These are phyloP conservation scores for Myopa testacea DNA, from an alignment of 2,888 invertebrate species.

Conservation along the genomic window DNA sequence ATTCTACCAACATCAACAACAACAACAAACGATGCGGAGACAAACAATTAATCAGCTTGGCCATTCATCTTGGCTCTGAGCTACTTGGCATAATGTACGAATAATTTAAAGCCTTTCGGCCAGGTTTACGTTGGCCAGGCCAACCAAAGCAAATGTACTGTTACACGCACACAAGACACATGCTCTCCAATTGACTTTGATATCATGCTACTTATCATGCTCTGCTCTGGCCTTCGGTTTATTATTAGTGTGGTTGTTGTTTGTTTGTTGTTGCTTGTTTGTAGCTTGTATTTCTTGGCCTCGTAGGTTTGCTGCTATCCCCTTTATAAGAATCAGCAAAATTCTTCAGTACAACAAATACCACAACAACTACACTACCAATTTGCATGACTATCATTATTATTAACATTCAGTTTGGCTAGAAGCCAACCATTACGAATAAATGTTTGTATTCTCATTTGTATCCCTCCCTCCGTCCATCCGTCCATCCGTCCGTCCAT, in stretches of 20 bases:
- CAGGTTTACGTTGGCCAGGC: not conserved
- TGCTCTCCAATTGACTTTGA: not conserved
- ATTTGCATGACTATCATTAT: conserved; percentile 1
- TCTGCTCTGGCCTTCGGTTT: not conserved
- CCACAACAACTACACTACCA: too few species aligned
- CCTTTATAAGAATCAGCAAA: too few species aligned
- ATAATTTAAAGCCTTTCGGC: not conserved
- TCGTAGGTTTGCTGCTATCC: not conserved
- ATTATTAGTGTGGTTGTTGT: not conserved
- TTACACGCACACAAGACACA: not conserved
- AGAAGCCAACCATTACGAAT: conserved; percentile 1
- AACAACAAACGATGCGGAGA: not conserved
- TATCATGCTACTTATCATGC: not conserved
- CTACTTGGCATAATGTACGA: not conserved
- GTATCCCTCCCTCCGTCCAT: not conserved
- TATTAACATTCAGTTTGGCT: conserved; percentile 32
- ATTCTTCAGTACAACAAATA: too few species aligned
- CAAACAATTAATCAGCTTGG: not conserved
- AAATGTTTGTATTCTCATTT: conserved; percentile 3
- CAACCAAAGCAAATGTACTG: not conserved
- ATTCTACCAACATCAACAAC: not conserved
- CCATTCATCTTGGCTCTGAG: not conserved
- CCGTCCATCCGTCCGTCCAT: not conserved
- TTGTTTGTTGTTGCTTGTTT: not conserved
- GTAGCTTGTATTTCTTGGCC: not conserved